Conservation (phyloP, 2,113 vertebrate species). For the Microcebus lehilahytsara region DNA sequence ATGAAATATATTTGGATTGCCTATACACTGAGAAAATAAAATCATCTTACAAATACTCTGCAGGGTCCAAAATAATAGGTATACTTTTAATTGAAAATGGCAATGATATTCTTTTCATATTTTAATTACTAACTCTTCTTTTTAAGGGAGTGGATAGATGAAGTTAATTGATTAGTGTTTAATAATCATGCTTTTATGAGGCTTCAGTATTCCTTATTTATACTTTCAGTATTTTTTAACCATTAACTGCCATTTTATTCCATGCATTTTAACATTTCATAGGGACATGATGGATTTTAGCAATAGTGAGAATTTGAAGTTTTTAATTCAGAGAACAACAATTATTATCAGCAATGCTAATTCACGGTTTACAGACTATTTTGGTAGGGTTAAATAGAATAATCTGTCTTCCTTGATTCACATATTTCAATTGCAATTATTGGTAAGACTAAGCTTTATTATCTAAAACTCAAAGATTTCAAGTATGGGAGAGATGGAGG, state of each 20-base stretch:
- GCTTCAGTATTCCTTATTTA: background rate
- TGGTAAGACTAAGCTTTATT: background rate
- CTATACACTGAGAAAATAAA: background rate
- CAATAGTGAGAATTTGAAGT: background rate
- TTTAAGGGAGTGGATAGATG: background rate
- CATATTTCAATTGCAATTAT: background rate
- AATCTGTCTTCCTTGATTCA: background rate
- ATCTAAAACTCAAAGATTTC: background rate
- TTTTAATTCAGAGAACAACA: background rate
- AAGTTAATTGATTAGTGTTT: background rate
- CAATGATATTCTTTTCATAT: background rate
- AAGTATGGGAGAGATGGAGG: background rate
- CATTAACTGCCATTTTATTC: background rate
- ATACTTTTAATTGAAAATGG: background rate
- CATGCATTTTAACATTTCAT: background rate
- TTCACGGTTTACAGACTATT: background rate
- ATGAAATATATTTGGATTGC: constrained; percentile 8
- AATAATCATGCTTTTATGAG: background rate
- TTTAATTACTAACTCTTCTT: background rate
- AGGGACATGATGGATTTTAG: background rate
- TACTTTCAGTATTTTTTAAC: background rate
- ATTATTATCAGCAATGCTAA: background rate
- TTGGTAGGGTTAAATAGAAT: background rate
- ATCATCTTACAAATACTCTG: background rate
- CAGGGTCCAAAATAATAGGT: background rate